Conservation (phyloP, 2,888 invertebrate genomes). For the Syrista parreyssii region DNA sequence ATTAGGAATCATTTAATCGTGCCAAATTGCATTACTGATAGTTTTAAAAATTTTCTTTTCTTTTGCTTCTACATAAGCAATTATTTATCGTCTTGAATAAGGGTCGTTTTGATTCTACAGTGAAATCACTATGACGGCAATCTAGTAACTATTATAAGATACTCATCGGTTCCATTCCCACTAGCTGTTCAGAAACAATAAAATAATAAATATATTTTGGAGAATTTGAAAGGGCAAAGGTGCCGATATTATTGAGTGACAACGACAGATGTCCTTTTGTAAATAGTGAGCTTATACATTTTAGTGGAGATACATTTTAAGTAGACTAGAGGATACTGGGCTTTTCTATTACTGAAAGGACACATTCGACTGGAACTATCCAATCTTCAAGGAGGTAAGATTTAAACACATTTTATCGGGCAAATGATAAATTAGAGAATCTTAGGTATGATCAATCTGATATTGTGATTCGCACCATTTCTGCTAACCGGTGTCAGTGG, state of each 20-base stretch:
- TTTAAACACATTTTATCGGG: constrained; percentile 17
- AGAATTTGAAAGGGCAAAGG: constrained; percentile 28
- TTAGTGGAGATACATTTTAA: background rate
- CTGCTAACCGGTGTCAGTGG: background rate
- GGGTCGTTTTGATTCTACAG: background rate
- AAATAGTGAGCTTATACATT: background rate
- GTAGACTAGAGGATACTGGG: background rate
- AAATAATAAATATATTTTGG: constrained; percentile 29
- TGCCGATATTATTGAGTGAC: constrained; percentile 14
- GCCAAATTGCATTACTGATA: background rate
- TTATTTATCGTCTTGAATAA: background rate
- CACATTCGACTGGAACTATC: background rate
- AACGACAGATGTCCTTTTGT: background rate
- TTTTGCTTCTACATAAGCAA: background rate
- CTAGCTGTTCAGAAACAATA: constrained; percentile 18
- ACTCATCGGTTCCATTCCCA: background rate
- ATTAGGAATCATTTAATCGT: background rate
- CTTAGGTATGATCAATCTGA: background rate
- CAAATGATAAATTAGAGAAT: constrained; percentile 10
- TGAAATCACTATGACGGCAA: background rate
- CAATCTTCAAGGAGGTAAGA: constrained; percentile 11
- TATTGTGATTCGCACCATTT: background rate
- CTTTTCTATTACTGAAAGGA: background rate
- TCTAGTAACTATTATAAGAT: background rate
- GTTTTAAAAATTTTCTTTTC: background rate